phyloP scores from a whole-genome alignment of 2,797 vertebrate species.

The Apogon hyalosoma region DNA sequence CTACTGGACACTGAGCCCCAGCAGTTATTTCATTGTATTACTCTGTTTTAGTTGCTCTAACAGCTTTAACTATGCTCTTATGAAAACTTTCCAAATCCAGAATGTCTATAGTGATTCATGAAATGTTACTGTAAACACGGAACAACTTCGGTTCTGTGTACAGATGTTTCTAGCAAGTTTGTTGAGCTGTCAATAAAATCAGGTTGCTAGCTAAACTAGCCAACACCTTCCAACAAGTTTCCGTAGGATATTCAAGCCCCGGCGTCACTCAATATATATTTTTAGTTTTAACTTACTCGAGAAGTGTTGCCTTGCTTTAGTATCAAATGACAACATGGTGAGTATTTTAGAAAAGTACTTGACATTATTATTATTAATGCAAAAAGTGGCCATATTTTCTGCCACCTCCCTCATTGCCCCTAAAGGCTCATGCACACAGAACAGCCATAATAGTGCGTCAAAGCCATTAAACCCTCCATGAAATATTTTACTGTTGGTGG shows the following conservation, averaged over 20 bases:
- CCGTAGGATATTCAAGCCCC: background rate
- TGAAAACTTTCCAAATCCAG: background rate
- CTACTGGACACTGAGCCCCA: slow-evolving; percentile 7
- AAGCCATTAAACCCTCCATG: slow-evolving; percentile 31
- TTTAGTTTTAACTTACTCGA: background rate
- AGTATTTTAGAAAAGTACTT: slow-evolving; percentile 62
- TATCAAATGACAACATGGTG: slow-evolving; percentile 42
- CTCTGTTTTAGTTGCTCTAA: slow-evolving; percentile 20
- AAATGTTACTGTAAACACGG: background rate
- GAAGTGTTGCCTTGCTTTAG: slow-evolving; percentile 3
- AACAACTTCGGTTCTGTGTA: slow-evolving; percentile 14
- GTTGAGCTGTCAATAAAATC: slow-evolving; percentile 60
- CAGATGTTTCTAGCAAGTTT: slow-evolving; percentile 72
- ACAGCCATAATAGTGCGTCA: slow-evolving; percentile 31
- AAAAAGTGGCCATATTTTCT: slow-evolving; percentile 38
- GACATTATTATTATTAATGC: slow-evolving; percentile 33
- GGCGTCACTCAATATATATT: background rate
- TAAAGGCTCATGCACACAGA: slow-evolving; percentile 32
- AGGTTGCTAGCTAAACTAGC: slow-evolving; percentile 55
- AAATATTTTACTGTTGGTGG: background rate
- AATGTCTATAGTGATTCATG: background rate
- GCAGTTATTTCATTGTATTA: slow-evolving; percentile 15
- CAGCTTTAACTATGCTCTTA: slow-evolving; percentile 23
- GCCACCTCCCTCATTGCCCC: slow-evolving; percentile 33
- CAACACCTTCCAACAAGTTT: slow-evolving; percentile 28